Base-by-base conservation (phyloP, 1,140 invertebrate genomes). In the Penaeus japonicus region DNA sequence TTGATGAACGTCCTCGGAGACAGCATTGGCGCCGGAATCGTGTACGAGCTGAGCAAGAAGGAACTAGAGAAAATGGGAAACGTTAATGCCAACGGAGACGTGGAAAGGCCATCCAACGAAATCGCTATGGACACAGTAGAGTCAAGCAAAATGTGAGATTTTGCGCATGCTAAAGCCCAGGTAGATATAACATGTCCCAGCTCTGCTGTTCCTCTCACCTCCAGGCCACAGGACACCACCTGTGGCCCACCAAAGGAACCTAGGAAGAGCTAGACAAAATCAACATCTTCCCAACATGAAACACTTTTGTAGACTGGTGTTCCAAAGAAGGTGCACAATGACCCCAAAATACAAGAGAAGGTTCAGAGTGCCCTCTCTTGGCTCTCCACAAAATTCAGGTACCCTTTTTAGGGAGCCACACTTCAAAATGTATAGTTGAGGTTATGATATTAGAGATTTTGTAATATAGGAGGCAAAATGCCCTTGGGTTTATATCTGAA, bases 1-100 rank as follows among this genome's bases (percentile, higher is more conserved):
- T 97, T 97, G 88, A 97, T 99, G 90, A 99, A 99, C 92, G 98
- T 99, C 22, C 95, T 98, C 91, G 98, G 98, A 89, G 98, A 99
- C 93, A 96, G 97, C 77, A 94, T 99, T 73, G 98, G 98, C 62
- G 97, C 98, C 54, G 97, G 97, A 87, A 96, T 99, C 32, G 98
- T 99, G 7, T 95, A 98, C 91, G 95, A 98, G 91, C 94, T 98
- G 81, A 98, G 96, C 62, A 96, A 96, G 92, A 94, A 95, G 22
- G 97, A 99, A 92, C 94, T 97, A 57, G 94, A 94, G 32, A 93
- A 93, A 85, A 92, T 94, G 57, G 91, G 80, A 20, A 85, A 59
- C 53, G 75, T 84, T 77, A 88, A 89, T 30, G 89, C 83, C 20
- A 89, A 89, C 62, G 87, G 83, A 4, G 86, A 85, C 4, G 83